A percentile compares a stretch with the other conserved stretches of the same genome.
Conservation (phyloP, 2,888 invertebrate species). For the Sminthurides aquaticus region DNA sequence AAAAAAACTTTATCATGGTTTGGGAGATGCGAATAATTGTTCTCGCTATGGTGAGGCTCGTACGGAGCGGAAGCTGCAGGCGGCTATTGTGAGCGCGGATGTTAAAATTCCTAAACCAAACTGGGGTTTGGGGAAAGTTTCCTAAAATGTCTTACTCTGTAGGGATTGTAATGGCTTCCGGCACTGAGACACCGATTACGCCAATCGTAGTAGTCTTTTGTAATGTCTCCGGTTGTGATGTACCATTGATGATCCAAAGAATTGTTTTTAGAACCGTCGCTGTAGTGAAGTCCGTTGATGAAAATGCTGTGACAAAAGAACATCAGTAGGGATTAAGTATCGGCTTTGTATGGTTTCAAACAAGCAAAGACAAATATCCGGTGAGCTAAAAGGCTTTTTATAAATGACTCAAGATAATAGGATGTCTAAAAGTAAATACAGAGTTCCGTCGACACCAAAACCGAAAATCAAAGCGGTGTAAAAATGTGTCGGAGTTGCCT, state of each 20-base stretch:
- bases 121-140: too few relatives aligned
- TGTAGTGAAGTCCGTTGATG: conserved; percentile 75
- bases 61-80: too few relatives aligned
- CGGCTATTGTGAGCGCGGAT: too few relatives aligned
- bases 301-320: conserved; percentile 57
- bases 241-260: conserved; percentile 62
- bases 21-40: too few relatives aligned
- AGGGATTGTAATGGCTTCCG: conserved; percentile 70
- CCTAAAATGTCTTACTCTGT: conserved; percentile 56
- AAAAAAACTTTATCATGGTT: too few relatives aligned
- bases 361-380: background rate
- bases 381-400: background rate
- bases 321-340: conserved; percentile 35
- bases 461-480: too few relatives aligned
- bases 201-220: conserved; percentile 86
- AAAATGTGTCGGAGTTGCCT: too few relatives aligned
- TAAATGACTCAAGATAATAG: background rate
- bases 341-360: background rate
- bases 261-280: conserved; percentile 61
- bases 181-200: conserved; percentile 72
- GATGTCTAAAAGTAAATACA: background rate
- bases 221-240: conserved; percentile 68
- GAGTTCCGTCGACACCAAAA: too few relatives aligned
- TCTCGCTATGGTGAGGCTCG: too few relatives aligned
- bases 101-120: too few relatives aligned